phyloP scores from a whole-genome alignment of 2,888 invertebrate species.

The Trissoscelio sp. region DNA sequence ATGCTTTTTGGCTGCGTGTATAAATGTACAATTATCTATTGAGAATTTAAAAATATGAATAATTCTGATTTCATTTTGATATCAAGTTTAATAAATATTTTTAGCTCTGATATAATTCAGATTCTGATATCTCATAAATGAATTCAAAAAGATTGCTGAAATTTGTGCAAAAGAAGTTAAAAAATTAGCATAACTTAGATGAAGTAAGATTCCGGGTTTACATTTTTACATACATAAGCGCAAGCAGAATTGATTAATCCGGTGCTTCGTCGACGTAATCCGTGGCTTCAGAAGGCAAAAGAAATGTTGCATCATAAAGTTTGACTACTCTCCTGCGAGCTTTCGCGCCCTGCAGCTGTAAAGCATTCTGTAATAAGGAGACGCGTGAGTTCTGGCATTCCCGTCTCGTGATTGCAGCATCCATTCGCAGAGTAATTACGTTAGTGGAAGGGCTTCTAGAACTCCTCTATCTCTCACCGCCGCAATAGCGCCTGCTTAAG shows the following conservation, averaged over 20 bases:
- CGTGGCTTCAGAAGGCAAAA: slow-evolving; percentile 1
- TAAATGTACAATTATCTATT: too few relatives aligned
- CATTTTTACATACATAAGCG: slow-evolving; percentile 4
- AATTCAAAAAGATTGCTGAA: too few relatives aligned
- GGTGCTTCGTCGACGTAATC: background rate
- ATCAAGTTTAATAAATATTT: too few relatives aligned
- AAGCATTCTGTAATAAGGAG: slow-evolving; percentile 71
- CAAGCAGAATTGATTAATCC: slow-evolving; percentile 26
- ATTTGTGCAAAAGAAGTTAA: background rate
- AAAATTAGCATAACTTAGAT: background rate
- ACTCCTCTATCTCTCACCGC: slow-evolving; percentile 26
- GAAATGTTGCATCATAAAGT: slow-evolving; percentile 74
- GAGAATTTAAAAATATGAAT: too few relatives aligned
- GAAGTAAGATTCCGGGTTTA: background rate
- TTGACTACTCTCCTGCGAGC: slow-evolving; percentile 72
- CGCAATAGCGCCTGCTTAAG: slow-evolving; percentile 43
- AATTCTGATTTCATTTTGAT: too few relatives aligned
- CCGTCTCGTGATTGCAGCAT: slow-evolving; percentile 73
- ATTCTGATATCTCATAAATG: too few relatives aligned
- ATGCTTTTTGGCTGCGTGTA: too few relatives aligned
- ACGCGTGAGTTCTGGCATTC: slow-evolving; percentile 56
- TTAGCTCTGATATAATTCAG: too few relatives aligned
- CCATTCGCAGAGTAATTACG: slow-evolving; percentile 74
- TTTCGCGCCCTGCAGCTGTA: slow-evolving; percentile 73
- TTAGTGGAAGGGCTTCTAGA: slow-evolving; percentile 61